Base-by-base conservation (phyloP, 1,140 invertebrate species). In the Euura saliciscinereae region DNA sequence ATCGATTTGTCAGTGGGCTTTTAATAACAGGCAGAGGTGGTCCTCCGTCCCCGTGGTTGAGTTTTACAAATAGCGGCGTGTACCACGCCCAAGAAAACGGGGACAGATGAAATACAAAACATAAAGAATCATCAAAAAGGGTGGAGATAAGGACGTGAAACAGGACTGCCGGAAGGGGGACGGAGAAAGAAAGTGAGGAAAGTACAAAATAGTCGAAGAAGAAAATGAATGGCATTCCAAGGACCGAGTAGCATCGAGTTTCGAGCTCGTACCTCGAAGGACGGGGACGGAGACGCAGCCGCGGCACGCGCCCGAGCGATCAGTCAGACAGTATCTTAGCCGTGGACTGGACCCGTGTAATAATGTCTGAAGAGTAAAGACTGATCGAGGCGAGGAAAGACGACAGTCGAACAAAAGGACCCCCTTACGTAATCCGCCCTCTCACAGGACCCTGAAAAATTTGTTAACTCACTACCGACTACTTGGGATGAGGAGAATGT, bases 201-300 rank as follows among this genome's bases (percentile, higher is more conserved):
- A 28, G 28, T 28, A 28, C 8, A 59, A n/a, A 59, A 59, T 8
- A 59, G 51, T 59, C 51, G 51, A 59, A 59, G 51, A 59, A 59
- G 51, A 59, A 59, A 59, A 59, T 59, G 51, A 59, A 59, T 59
- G 51, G 51, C 51, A 59, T 59, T 59, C 51, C 51, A n/a, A 59
- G 51, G 51, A 59, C 5, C 13, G 51, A 28, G 28, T 28, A 28
- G 28, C 28, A 28, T 28, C 28, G 28, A 28, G 28, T 28, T 28
- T 28, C 28, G 28, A 28, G 28, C 28, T 28, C 28, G 51, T 11
- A 59, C 51, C 13, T 59, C 51, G 51, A 6, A 59, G 51, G 51
- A 59, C 13, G 51, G 13, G 51, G 13, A 59, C 51, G 6, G 13
- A n/a, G 13, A 4, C 51, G 6, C 51, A 59, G 51, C 51, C 51